Base-by-base conservation (phyloP, 2,888 invertebrate genomes). In the Microplitis deprimator region DNA sequence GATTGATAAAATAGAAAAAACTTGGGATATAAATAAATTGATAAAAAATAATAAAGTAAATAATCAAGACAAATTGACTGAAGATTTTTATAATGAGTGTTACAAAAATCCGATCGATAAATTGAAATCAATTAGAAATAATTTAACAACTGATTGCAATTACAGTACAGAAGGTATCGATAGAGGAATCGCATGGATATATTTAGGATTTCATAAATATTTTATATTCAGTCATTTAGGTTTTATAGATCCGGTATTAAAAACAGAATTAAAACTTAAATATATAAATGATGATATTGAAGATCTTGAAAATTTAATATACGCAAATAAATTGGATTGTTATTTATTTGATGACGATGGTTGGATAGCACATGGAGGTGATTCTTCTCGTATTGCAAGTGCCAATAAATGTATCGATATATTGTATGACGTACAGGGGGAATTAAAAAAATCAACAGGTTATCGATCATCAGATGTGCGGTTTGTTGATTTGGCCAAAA, bases 241-340 rank as follows among this genome's bases (percentile, higher is more conserved):
- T 1, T 80, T 84, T 0, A 94, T 97, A 5, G 98, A 98, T 91
- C 97, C 97, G 0, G 93, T 96, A 0, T 93, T 95, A 77, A 96
- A 96, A 89, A 93, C 94, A 81, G 91, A 93, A 0, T 88, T 97
- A 0, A 96, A 96, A 90, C 91, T 94, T 8, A 89, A 92, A 67
- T 95, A 96, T 82, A 91, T 93, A 13, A 89, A 91, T 38, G 93
- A 96, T 83, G 95, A 96, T 87, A 92, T 95, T 2, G 87, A 89
- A 20, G 92, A 93, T 84, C 91, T 94, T 59, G 90, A 92, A 10
- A 90, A 90, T 8, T 87, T 94, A 68, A 89, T 92, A 7, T 91
- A 92, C 8, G 91, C 92, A 17, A 94, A 94, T 80, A 92, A 92
- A 78, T 89, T 92, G 70, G 92, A 93, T 78, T 90, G 90, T 50